phyloP scores from a whole-genome alignment of 2,888 invertebrate genomes.

The Dusona sp. region DNA sequence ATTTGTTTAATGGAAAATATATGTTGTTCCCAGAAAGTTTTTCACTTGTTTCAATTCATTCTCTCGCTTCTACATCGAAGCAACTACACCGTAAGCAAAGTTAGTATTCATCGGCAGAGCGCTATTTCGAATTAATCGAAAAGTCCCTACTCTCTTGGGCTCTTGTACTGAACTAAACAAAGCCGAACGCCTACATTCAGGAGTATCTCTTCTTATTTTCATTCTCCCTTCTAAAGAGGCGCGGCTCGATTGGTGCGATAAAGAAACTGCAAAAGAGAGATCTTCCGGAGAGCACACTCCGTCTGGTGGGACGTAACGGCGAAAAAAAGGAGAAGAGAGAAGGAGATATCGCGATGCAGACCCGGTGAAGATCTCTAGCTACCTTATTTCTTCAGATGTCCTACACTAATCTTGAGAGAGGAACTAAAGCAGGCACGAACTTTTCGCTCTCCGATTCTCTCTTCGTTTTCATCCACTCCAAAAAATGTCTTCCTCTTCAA shows the following conservation, averaged over 20 bases:
- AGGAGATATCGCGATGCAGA: constrained; percentile 9
- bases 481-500: constrained; percentile 50
- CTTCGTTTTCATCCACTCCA: constrained; percentile 36
- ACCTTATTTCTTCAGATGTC: constrained; percentile 44
- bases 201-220: constrained; percentile 24
- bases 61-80: not conserved
- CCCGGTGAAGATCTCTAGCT: constrained; percentile 44
- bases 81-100: not conserved
- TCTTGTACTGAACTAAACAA: constrained; percentile 27
- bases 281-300: constrained; percentile 25
- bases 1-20: constrained; percentile 12
- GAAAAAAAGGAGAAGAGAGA: constrained; percentile 7
- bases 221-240: constrained; percentile 45
- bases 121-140: constrained; percentile 28
- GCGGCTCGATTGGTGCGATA: constrained; percentile 61
- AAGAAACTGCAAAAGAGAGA: constrained; percentile 48
- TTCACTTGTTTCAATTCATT: not conserved
- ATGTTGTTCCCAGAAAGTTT: not conserved
- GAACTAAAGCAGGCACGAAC: constrained; percentile 38
- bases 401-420: constrained; percentile 57
- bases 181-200: constrained; percentile 40
- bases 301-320: constrained; percentile 27
- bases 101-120: constrained; percentile 13
- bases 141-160: constrained; percentile 17
- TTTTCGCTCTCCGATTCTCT: constrained; percentile 40